These are phyloP conservation scores for Drosophila ohnishii DNA, from an alignment of 1,140 invertebrate genomes.

Conservation along the genomic window DNA sequence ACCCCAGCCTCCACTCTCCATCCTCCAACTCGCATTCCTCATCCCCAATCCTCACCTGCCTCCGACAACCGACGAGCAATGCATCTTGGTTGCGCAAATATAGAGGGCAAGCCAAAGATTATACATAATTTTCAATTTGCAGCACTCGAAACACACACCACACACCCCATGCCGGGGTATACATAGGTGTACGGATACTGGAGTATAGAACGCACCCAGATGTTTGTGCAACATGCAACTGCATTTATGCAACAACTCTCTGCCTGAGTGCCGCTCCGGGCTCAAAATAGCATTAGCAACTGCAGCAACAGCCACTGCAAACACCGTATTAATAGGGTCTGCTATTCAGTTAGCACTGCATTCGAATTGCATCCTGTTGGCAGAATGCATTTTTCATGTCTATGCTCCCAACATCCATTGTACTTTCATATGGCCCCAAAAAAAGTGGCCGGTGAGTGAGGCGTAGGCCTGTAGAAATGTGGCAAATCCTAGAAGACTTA, in stretches of 20 bases:
- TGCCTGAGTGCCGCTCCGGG: constrained; percentile 52
- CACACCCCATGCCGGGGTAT: not conserved
- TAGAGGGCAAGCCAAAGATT: constrained; percentile 67
- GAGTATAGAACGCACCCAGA: constrained; percentile 19
- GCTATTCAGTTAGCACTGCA: constrained; percentile 42
- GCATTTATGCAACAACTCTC: constrained; percentile 72
- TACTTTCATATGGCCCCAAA: not conserved
- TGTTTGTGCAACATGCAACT: constrained; percentile 68
- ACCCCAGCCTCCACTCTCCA: not conserved
- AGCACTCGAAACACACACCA: constrained; percentile 46
- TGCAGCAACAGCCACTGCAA: constrained; percentile 29
- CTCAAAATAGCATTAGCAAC: constrained; percentile 39
- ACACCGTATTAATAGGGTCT: constrained; percentile 36
- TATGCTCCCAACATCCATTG: not conserved
- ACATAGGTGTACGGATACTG: not conserved
- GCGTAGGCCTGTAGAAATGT: not conserved
- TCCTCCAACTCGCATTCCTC: not conserved
- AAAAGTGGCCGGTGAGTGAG: constrained; percentile 1
- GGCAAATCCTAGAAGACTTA: not conserved
- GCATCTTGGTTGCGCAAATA: constrained; percentile 69
- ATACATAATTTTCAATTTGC: constrained; percentile 76
- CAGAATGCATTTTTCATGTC: constrained; percentile 71
- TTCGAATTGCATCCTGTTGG: constrained; percentile 39
- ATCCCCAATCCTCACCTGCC: not conserved
- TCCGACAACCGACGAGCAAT: constrained; percentile 43